Percentiles rank a stretch among this genome's conserved stretches.
These are phyloP conservation scores for Nemopilema nomurai DNA, from an alignment of 30 jellyfish, hydroid and myxozoan species.

Conservation along the genomic window DNA sequence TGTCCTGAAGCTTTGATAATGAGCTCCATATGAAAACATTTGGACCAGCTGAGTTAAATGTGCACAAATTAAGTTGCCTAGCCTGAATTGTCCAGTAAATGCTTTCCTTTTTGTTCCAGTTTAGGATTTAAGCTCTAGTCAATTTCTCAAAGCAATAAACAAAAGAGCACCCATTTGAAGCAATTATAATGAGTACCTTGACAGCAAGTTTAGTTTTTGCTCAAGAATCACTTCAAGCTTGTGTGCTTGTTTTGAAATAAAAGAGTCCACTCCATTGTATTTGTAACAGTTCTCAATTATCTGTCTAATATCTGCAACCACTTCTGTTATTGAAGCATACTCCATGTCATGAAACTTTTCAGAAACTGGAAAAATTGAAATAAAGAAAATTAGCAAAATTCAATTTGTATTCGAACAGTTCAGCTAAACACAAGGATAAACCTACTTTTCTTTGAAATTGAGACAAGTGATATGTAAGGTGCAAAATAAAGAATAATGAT, in stretches of 20 bases:
- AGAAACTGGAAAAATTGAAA: conserved; percentile 52
- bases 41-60: no score
- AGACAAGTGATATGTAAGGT: no score
- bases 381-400: no score
- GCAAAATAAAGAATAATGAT: no score
- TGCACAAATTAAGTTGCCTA: no score
- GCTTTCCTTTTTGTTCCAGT: no score
- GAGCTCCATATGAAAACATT: no score
- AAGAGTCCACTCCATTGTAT: conserved; percentile 60
- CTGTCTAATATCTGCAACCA: conserved; percentile 80
- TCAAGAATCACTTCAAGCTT: conserved; percentile 81
- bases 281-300: conserved; percentile 77
- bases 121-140: not conserved
- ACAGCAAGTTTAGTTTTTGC: conserved; percentile 82
- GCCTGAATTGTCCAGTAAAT: no score
- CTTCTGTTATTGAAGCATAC: conserved; percentile 75
- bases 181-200: conserved; percentile 58
- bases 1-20: no score
- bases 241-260: conserved; percentile 73
- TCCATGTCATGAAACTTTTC: conserved; percentile 62
- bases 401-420: no score
- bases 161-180: not conserved
- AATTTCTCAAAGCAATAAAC: not conserved
- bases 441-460: no score
- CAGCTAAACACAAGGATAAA: no score